Evolutionary conservation across 2,888 invertebrate species (phyloP).

Genomic region (Hartigia nigra): DNA sequence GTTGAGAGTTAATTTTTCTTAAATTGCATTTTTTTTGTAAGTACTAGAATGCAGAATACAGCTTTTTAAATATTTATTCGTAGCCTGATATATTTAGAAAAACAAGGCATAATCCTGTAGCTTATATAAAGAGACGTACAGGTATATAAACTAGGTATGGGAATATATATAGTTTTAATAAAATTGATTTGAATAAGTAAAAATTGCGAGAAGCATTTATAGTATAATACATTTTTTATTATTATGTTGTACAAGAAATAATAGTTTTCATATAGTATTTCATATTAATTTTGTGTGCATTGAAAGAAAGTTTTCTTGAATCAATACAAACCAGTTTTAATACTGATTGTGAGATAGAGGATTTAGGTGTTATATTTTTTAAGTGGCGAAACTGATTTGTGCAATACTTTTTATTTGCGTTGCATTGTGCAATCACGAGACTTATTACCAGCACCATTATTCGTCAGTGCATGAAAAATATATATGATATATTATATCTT

Average conservation of each 20-base stretch:
- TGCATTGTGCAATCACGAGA: not conserved
- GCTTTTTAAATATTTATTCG: not conserved
- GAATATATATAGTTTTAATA: not conserved
- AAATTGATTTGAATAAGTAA: not conserved
- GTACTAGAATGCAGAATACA: not conserved
- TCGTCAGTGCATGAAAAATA: not conserved
- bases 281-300: not conserved
- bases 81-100: not conserved
- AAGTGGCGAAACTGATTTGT: not conserved
- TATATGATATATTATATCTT: not conserved
- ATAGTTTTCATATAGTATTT: not conserved
- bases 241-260: no score
- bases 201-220: not conserved
- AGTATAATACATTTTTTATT: not conserved
- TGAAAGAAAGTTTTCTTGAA: not conserved
- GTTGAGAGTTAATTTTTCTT: not conserved
- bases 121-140: not conserved
- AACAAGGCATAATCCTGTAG: not conserved
- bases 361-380: not conserved
- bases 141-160: not conserved
- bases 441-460: not conserved
- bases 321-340: not conserved
- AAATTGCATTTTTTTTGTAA: not conserved
- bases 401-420: not conserved
- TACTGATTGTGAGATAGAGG: not conserved